Base-by-base conservation (phyloP, 2,888 invertebrate species). In the Thalpophila matura region DNA sequence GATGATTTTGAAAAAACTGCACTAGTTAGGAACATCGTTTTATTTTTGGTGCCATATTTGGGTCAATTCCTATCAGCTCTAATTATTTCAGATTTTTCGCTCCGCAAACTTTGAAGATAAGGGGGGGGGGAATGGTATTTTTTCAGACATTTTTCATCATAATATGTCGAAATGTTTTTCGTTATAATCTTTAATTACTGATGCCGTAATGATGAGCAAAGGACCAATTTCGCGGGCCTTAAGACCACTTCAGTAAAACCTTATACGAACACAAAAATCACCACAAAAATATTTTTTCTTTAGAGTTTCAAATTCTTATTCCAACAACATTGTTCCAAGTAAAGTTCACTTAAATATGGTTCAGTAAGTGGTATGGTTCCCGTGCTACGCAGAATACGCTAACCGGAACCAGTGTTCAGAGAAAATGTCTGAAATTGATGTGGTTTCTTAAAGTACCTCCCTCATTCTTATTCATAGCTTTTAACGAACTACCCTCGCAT, bases 381-480 rank as follows among this genome's bases (percentile, higher is more conserved):
- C 20, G 14, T 43, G 7, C 22, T 14, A 26, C 12, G n/a, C 6
- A 47, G 35, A n/a, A 31, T 33, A 22, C 43, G 46, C 56, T 35
- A 42, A 49, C 56, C 20, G 37, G 37, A 18, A 31, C 35, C 56
- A 18, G 33, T 47, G 47, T 57, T 45, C 46, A 31, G 27, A 49
- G 57, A 24, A 37, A 72, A 35, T 24, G 53, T 35, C 38, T 50
- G 35, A 45, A 72, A 65, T 65, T 49, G 53, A 72, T 69, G 66
- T 24, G 53, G 53, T 54, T 45, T 40, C 35, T 24, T 10, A 40
- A 14, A 29, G 35, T 9, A 37, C 35, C 33, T 33, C 38, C 35
- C 57, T 65, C 66, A 69, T 69, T 69, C 14, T 65, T 69, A 72
- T 72, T 57, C 69, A 65, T 65, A 40, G 49, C 57, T 46, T 51